phyloP scores from a whole-genome alignment of 2,888 invertebrate species.

The Papilio demoleus region DNA sequence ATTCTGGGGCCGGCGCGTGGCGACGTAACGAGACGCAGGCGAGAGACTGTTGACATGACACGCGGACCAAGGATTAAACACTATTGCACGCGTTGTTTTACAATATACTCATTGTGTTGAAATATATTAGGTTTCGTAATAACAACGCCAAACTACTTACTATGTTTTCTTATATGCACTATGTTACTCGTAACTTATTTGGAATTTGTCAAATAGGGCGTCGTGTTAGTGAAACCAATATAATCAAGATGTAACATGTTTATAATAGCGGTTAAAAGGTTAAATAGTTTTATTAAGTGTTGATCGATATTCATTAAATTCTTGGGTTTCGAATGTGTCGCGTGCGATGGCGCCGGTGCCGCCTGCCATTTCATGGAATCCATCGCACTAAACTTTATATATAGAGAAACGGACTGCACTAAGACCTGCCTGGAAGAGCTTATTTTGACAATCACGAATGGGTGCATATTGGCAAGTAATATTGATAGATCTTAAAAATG shows the following conservation, averaged over 20 bases:
- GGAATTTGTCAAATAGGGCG: not conserved
- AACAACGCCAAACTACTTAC: not conserved
- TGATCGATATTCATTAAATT: constrained; percentile 52
- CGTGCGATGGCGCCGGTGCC: constrained; percentile 55
- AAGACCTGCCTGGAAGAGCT: too few species aligned
- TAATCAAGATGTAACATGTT: constrained; percentile 3
- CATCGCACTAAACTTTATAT: too few species aligned
- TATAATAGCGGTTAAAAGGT: constrained; percentile 30
- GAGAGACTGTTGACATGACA: constrained; percentile 71
- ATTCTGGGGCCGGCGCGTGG: constrained; percentile 57
- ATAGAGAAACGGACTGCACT: too few species aligned
- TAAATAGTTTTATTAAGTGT: constrained; percentile 47
- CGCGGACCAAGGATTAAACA: constrained; percentile 52
- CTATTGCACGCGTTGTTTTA: constrained; percentile 24
- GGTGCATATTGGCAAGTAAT: too few species aligned
- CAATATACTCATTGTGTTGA: not conserved
- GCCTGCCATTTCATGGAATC: constrained; percentile 66
- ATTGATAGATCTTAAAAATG: too few species aligned
- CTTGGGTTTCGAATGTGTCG: constrained; percentile 56
- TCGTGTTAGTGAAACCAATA: not conserved
- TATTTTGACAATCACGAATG: too few species aligned
- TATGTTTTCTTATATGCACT: not conserved
- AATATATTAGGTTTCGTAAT: not conserved
- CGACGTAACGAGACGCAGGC: constrained; percentile 76
- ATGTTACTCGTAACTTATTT: too few species aligned